Evolutionary conservation across 2,797 vertebrate genomes (phyloP).

Genomic region (Octomys mimax): DNA sequence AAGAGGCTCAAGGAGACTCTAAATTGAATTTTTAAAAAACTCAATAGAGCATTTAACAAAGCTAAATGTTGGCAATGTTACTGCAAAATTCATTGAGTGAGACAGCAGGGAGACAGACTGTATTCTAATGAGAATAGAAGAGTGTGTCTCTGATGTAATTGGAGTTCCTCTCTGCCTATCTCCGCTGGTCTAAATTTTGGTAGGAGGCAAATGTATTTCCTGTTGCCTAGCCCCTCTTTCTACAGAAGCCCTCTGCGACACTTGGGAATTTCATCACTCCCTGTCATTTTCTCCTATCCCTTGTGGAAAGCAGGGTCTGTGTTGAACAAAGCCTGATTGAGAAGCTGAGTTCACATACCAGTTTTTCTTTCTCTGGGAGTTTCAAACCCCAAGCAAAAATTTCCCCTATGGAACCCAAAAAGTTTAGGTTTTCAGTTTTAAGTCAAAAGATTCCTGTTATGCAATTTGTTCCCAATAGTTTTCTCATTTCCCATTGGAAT

Average conservation of each 20-base stretch:
- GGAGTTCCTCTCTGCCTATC: background rate
- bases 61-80: background rate
- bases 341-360: background rate
- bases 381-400: conserved; percentile 12
- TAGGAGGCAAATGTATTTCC: background rate
- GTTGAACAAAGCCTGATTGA: background rate
- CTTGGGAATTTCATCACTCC: background rate
- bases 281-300: background rate
- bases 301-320: background rate
- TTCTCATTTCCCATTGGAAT: conserved; percentile 73
- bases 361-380: conserved; percentile 47
- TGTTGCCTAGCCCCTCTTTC: background rate
- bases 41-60: background rate
- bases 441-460: conserved; percentile 57
- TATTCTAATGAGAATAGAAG: background rate
- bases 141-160: background rate
- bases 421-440: conserved; percentile 69
- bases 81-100: background rate
- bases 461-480: conserved; percentile 66
- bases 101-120: background rate
- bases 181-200: background rate
- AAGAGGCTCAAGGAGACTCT: background rate
- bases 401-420: background rate
- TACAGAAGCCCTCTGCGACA: background rate
- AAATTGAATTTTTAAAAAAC: background rate